Evolutionary conservation across 2,888 invertebrate genomes (phyloP), one percentile per base, ranked within the genome.

Genomic region (Brachylomia viminalis): DNA sequence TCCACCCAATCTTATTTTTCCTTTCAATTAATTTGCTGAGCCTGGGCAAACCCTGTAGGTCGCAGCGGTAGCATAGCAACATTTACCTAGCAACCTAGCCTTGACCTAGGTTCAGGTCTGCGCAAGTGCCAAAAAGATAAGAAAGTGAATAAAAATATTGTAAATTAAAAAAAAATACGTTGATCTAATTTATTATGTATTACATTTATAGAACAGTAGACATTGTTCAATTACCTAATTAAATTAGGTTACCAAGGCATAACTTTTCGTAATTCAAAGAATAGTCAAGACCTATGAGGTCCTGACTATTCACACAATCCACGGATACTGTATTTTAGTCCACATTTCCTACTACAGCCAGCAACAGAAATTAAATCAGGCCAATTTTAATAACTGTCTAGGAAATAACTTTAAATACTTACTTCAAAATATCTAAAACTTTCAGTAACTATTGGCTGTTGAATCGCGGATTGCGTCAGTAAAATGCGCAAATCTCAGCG

Each of bases 401-500:
- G 6, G 42, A 52, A 30, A 23, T 33, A 77, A n/a, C n/a, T 62
- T 33, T 17, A 38, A 78, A 49, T 69, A 11, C 5, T 2, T 38
- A 23, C 5, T 2, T 38, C 23, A 2, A 69, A 58, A 42, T 52
- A 0, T 52, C 77, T 42, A 1, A 38, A 58, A 54, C 23, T 30
- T 54, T 58, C 42, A 45, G 59, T 58, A 59, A 72, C 38, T 59
- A 77, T 77, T 65, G 47, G 64, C 58, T 45, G 72, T 79, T 79
- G 72, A 76, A 76, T 70, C 61, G 66, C 27, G 67, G 64, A 79
- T 85, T 86, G 73, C 88, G 81, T 85, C 86, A 85, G 76, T 77
- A 66, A 67, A 82, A 83, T 86, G 80, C 80, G 77, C 86, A 79
- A 87, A 86, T 82, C 86, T 80, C 65, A 70, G 71, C 75, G 76